Base-by-base conservation (phyloP, 2,888 invertebrate species). In the Calephelis perditalis region DNA sequence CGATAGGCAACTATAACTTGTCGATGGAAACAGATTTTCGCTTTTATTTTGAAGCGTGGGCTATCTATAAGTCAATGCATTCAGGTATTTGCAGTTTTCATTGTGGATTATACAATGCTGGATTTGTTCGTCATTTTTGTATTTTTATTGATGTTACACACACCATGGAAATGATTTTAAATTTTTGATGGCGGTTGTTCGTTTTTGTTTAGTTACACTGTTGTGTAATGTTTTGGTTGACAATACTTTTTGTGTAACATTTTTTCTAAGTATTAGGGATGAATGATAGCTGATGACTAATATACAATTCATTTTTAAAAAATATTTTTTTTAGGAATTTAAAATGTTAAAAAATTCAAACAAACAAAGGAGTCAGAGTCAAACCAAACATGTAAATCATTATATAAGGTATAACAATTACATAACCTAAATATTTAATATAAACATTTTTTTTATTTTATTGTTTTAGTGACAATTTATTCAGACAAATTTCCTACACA, bases 21-120 rank as follows among this genome's bases (percentile, higher is more conserved):
- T 76, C 77, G 75, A 71, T 71, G 69, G 65, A 62, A 75, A 80
- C 80, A 79, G 74, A 77, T 72, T 77, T 77, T 66, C 63, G 76
- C 77, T 81, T 80, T 81, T 80, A 80, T 77, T 77, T 78, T 52
- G 35, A 52, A 52, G 11, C 15, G 49, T 78, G 15, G 35, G 3
- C 52, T 36, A 54, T 54, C 52, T 54, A 54, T 36, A 54, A 54
- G 10, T 54, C 52, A 35, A 54, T 35, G 36, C 36, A 54, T 54
- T 35, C 52, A 36, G 52, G 52, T 36, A 36, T 54, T 54, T 54
- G 10, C 11, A 54, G 40, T 40, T 40, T 40, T 40, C 40, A 54
- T 35, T 54, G 52, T 54, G 35, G 35, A 35, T 36, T 15, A 11
- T 36, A 35, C 52, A 54, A 3, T n/a, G 36, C 52, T 10, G 52